These are phyloP conservation scores for Oceanites oceanicus DNA, from an alignment of 2,113 vertebrate genomes.

Conservation along the genomic window DNA sequence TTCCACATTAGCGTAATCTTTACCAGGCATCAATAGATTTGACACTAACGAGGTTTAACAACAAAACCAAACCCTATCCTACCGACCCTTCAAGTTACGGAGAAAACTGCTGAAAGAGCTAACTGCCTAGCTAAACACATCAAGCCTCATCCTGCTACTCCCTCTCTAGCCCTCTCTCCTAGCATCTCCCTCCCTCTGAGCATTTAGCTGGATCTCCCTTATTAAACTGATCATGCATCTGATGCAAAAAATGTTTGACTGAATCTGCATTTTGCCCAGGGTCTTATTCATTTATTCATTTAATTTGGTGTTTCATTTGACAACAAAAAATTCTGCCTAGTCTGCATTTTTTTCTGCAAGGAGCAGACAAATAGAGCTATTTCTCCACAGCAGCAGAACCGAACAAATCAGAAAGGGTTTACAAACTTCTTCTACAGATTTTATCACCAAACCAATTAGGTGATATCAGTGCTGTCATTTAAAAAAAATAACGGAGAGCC, in stretches of 20 bases:
- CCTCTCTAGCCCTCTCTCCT: neutral
- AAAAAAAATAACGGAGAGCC: neutral
- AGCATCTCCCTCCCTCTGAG: neutral
- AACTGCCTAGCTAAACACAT: neutral
- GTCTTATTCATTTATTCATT: conserved; percentile 21
- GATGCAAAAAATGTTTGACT: conserved; percentile 26
- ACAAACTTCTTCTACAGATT: neutral
- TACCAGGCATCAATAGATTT: neutral
- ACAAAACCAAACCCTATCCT: neutral
- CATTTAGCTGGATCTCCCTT: neutral
- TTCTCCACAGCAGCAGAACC: neutral
- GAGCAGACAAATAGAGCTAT: neutral
- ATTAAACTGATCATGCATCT: conserved; percentile 14
- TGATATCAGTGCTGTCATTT: neutral
- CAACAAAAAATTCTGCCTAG: neutral
- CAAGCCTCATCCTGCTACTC: neutral
- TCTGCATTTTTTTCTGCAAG: neutral
- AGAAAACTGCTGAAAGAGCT: conserved; percentile 27
- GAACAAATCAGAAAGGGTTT: conserved; percentile 22
- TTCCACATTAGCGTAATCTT: neutral
- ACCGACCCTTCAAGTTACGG: neutral
- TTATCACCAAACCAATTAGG: conserved; percentile 14
- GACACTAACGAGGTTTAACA: conserved; percentile 27
- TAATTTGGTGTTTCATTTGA: neutral
- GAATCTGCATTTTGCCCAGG: neutral